phyloP scores from a whole-genome alignment of 2,888 invertebrate genomes.

The Microdon myrmicae region DNA sequence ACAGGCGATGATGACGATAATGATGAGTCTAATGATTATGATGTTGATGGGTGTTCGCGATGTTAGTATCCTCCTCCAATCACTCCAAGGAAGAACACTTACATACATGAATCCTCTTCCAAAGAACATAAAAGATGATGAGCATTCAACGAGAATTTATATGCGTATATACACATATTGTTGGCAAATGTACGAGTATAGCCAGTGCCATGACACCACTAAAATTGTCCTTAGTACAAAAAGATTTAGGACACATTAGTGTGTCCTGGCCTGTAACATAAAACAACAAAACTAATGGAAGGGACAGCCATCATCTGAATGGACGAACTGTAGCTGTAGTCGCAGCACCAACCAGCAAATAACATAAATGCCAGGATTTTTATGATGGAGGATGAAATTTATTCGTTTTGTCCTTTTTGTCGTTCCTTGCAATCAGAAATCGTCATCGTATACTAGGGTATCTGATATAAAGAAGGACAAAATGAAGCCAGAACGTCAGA shows the following conservation, averaged over 20 bases:
- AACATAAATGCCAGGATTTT: conserved; percentile 51
- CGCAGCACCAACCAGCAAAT: conserved; percentile 30
- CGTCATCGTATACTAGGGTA: conserved; percentile 12
- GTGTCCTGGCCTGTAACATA: conserved; percentile 47
- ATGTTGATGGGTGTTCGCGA: not conserved
- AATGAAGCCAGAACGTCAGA: conserved; percentile 2
- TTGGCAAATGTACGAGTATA: conserved; percentile 21
- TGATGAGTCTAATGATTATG: not conserved
- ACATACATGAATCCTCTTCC: conserved; percentile 43
- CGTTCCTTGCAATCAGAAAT: conserved; percentile 30
- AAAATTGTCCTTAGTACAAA: conserved; percentile 23
- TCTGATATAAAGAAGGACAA: not conserved
- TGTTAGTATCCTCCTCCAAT: conserved; percentile 29
- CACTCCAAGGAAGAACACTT: conserved; percentile 43
- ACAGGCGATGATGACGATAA: conserved; percentile 9
- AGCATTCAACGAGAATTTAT: conserved; percentile 47
- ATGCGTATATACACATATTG: conserved; percentile 17
- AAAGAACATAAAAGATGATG: conserved; percentile 51
- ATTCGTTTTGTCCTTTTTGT: conserved; percentile 50
- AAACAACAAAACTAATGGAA: conserved; percentile 50
- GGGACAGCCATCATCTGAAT: conserved; percentile 48
- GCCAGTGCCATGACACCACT: conserved; percentile 11
- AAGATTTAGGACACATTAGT: conserved; percentile 51
- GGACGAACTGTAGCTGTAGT: conserved; percentile 34
- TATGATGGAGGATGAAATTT: conserved; percentile 50